A percentile compares a stretch with the other conserved stretches of the same genome.
These are phyloP conservation scores for Cathartes aura DNA, from an alignment of 2,113 vertebrate species.

Conservation along the genomic window DNA sequence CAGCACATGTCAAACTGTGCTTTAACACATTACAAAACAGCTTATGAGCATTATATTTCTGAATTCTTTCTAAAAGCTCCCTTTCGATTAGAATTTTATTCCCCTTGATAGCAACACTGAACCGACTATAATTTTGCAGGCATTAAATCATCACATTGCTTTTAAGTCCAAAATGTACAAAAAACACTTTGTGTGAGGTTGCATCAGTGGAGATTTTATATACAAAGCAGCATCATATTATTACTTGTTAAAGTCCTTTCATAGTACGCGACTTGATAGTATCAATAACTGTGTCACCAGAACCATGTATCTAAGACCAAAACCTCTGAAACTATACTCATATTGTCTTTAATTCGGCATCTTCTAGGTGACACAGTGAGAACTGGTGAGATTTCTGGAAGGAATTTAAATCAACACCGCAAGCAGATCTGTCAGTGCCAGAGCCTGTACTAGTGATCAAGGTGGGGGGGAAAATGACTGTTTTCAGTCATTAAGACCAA, in stretches of 20 bases:
- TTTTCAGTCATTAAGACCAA: neutral
- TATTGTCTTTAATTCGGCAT: neutral
- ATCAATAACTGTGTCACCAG: neutral
- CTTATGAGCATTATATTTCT: fast-evolving
- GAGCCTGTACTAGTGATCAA: neutral
- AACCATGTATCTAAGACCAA: neutral
- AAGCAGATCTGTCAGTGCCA: neutral
- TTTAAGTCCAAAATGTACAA: neutral
- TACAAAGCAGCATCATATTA: neutral
- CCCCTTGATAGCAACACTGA: neutral
- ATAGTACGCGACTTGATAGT: fast-evolving
- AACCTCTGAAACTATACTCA: neutral
- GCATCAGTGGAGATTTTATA: neutral
- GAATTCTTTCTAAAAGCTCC: neutral
- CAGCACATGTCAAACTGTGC: neutral
- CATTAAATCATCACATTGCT: neutral
- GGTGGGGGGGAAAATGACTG: neutral
- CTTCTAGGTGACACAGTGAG: neutral
- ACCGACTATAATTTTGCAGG: neutral
- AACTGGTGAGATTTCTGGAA: neutral
- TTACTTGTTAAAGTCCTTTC: neutral
- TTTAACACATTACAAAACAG: neutral
- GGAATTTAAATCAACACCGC: neutral
- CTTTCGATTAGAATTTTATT: neutral
- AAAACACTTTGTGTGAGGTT: fast-evolving